These are phyloP conservation scores for Lasius platythorax DNA, from an alignment of 2,888 invertebrate genomes.

Conservation along the genomic window DNA sequence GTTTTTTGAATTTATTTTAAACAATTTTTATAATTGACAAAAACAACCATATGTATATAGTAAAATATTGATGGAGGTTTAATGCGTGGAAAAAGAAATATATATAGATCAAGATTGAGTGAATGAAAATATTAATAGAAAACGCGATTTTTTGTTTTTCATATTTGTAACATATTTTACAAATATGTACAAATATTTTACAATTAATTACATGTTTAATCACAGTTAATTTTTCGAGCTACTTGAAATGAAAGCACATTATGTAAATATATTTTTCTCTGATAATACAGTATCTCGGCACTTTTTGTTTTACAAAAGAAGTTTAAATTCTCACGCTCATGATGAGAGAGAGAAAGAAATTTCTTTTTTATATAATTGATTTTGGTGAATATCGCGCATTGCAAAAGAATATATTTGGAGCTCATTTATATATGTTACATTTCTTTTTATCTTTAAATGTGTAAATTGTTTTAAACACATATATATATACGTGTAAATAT, in stretches of 20 bases:
- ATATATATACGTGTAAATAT: too few relatives aligned
- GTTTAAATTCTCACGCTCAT: too few relatives aligned
- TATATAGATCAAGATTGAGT: neutral
- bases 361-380: too few relatives aligned
- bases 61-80: neutral
- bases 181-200: neutral
- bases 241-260: neutral
- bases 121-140: neutral
- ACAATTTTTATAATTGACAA: neutral
- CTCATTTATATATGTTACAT: too few relatives aligned
- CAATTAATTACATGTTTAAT: neutral
- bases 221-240: neutral
- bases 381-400: too few relatives aligned
- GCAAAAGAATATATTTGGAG: too few relatives aligned
- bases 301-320: too few relatives aligned
- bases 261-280: neutral
- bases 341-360: too few relatives aligned
- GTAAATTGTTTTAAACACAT: too few relatives aligned
- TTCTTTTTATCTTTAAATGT: too few relatives aligned
- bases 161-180: neutral
- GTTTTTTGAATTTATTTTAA: slow-evolving; percentile 11
- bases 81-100: neutral
- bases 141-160: neutral
- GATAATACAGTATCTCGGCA: neutral
- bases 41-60: neutral